Percentiles rank a stretch among this genome's conserved stretches.
phyloP scores from a whole-genome alignment of 2,888 invertebrate species.

The Adelognathus sp. region DNA sequence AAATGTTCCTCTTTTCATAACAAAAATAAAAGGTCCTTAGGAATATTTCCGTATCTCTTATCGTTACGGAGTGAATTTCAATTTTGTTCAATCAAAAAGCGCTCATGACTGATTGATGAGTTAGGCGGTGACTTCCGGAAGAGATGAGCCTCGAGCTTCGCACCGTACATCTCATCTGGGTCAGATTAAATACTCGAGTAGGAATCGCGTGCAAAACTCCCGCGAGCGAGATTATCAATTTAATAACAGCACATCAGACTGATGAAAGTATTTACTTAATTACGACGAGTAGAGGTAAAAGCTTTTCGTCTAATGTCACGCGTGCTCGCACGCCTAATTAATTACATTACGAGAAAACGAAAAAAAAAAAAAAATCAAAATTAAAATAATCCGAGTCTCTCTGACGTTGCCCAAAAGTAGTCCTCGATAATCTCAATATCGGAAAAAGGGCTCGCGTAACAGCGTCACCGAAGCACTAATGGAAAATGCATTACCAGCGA shows the following conservation, averaged over 20 bases:
- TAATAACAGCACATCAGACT: slow-evolving; percentile 25
- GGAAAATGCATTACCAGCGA: not conserved
- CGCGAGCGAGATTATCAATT: not conserved
- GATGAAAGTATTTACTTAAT: slow-evolving; percentile 35
- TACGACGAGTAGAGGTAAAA: not conserved
- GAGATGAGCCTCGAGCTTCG: not conserved
- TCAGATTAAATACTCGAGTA: slow-evolving; percentile 31
- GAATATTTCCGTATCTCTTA: no score
- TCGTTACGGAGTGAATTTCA: no score
- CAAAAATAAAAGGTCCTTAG: no score
- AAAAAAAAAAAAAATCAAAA: not conserved
- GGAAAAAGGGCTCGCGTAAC: not conserved
- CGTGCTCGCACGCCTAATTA: not conserved
- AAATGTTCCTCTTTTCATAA: no score
- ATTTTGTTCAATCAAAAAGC: no score
- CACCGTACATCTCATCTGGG: slow-evolving; percentile 9
- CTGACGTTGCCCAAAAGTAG: no score
- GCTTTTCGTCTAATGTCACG: not conserved
- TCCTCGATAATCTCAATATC: not conserved
- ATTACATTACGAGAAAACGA: not conserved
- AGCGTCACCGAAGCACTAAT: not conserved
- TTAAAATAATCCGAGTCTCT: no score
- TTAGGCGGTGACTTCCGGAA: not conserved
- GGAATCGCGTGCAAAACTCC: slow-evolving; percentile 27
- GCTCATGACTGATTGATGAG: not conserved